Evolutionary conservation across 2,888 invertebrate species (phyloP).

Genomic region (Pristionchus maxplancki): DNA sequence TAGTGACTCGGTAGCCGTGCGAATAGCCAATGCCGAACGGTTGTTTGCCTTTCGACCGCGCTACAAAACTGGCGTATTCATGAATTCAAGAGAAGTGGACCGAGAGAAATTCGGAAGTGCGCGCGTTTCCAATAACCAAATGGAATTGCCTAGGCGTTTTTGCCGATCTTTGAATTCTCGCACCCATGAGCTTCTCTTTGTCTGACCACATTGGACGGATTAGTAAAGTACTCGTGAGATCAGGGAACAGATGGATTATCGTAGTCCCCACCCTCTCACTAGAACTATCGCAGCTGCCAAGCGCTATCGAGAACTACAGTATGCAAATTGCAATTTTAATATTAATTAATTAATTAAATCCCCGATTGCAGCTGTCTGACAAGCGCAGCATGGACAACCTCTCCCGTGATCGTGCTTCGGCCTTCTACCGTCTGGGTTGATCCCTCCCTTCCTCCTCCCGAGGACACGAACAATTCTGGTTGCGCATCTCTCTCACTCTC

Average conservation of each 20-base stretch:
- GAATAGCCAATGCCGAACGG: not conserved
- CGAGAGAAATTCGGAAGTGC: not conserved
- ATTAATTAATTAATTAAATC: not conserved
- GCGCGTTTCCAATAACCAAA: not conserved
- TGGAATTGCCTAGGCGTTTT: not conserved
- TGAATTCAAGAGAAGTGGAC: not conserved
- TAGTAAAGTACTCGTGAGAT: not conserved
- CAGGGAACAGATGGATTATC: not conserved
- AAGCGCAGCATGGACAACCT: slow-evolving; percentile 64
- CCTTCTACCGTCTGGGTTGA: slow-evolving; percentile 68
- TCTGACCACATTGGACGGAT: not conserved
- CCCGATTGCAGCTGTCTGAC: slow-evolving; percentile 17
- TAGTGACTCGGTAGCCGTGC: not conserved
- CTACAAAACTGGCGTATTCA: slow-evolving; percentile 2
- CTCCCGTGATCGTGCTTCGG: slow-evolving; percentile 66
- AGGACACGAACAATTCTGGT: not conserved
- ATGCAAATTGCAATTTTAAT: too few relatives aligned
- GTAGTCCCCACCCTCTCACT: not conserved
- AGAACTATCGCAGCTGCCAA: not conserved
- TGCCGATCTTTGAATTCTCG: not conserved
- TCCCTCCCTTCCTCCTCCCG: not conserved
- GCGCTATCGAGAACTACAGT: not conserved
- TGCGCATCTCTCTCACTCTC: not conserved
- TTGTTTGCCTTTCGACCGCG: not conserved
- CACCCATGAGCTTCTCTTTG: not conserved